These are phyloP conservation scores for Gari tellinella DNA, from an alignment of 2,888 invertebrate species.

Conservation along the genomic window DNA sequence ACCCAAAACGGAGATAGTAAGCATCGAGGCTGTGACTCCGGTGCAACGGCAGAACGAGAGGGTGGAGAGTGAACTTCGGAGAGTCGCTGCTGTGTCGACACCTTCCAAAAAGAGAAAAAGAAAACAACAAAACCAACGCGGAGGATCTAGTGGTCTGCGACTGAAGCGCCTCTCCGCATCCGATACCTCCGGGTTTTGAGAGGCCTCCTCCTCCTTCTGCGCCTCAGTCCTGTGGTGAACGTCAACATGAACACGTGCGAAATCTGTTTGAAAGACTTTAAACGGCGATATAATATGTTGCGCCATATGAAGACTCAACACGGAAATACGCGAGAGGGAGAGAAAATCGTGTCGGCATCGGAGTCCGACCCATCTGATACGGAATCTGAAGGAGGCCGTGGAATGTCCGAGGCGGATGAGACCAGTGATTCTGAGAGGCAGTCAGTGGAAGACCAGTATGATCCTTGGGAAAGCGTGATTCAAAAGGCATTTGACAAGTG, in stretches of 20 bases:
- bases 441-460: neutral
- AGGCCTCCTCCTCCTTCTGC: constrained; percentile 1
- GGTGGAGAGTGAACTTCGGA: constrained; percentile 9
- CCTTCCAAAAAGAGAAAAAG: neutral
- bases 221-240: neutral
- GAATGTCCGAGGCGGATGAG: neutral
- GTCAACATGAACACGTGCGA: constrained; percentile 4
- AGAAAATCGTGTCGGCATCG: no score
- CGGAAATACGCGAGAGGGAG: neutral
- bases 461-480: constrained; percentile 5
- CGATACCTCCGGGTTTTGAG: constrained; percentile 6
- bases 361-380: no score
- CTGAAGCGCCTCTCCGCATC: neutral
- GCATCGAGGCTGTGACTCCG: constrained; percentile 6
- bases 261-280: constrained; percentile 3
- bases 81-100: no score
- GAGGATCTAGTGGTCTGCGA: no score
- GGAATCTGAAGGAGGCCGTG: neutral
- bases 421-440: neutral
- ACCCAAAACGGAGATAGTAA: no score
- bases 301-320: neutral
- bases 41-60: constrained; percentile 5
- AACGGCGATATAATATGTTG: neutral
- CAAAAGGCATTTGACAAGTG: no score
- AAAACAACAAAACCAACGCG: no score